These are phyloP conservation scores for Chaetura pelagica DNA, from an alignment of 2,113 vertebrate species.

Conservation along the genomic window DNA sequence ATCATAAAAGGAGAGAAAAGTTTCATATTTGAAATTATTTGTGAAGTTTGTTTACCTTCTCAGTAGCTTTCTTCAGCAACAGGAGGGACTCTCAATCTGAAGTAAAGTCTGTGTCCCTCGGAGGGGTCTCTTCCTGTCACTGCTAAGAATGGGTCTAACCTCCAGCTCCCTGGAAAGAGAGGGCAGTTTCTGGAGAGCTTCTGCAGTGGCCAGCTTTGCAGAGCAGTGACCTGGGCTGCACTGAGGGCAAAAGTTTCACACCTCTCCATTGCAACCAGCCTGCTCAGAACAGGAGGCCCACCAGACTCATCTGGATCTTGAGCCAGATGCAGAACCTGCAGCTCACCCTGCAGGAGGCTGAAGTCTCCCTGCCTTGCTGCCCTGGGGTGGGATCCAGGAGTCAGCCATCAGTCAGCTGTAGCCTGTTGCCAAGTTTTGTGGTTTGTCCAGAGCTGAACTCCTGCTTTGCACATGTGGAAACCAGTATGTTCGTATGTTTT, in stretches of 20 bases:
- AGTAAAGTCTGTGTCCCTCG: background rate
- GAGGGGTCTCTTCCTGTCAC: background rate
- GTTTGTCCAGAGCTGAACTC: background rate
- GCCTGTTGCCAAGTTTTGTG: background rate
- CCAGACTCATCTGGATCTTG: rapidly evolving
- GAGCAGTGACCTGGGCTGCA: background rate
- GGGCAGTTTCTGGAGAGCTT: background rate
- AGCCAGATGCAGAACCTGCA: background rate
- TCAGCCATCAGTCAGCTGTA: background rate
- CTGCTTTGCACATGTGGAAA: background rate
- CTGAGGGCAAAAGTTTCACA: background rate
- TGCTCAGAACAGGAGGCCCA: background rate
- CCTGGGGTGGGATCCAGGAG: rapidly evolving
- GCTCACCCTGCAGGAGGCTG: background rate
- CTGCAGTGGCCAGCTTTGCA: background rate
- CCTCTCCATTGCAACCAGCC: background rate
- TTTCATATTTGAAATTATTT: background rate
- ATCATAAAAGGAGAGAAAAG: background rate
- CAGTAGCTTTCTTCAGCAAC: background rate
- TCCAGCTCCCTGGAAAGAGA: background rate
- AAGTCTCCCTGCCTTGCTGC: background rate
- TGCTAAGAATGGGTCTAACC: background rate
- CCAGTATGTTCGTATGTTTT: rapidly evolving
- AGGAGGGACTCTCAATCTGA: background rate
- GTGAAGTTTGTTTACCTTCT: background rate